These are phyloP conservation scores for Parasteatoda tepidariorum DNA, from an alignment of 1,140 invertebrate species.

Conservation along the genomic window DNA sequence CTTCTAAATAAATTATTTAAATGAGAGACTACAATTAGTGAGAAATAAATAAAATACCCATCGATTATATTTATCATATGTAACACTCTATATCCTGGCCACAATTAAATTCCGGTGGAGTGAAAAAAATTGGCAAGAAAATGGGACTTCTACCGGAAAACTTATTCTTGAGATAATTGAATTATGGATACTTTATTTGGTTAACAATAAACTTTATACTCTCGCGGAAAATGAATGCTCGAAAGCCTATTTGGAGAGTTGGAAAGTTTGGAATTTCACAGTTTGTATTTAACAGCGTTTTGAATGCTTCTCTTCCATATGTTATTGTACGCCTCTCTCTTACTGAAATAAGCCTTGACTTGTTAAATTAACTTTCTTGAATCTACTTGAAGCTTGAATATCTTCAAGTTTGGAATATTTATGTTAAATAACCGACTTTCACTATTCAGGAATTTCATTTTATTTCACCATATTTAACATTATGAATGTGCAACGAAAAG, in stretches of 20 bases:
- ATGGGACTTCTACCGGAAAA: background rate
- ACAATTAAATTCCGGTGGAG: too few relatives aligned
- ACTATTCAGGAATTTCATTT: too few relatives aligned
- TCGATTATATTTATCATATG: too few relatives aligned
- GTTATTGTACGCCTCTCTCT: background rate
- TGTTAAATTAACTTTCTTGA: background rate
- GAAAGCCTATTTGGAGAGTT: slow-evolving; percentile 2
- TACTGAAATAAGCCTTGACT: background rate
- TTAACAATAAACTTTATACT: background rate
- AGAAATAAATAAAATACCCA: too few relatives aligned
- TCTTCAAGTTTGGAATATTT: too few relatives aligned
- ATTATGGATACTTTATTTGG: slow-evolving; percentile 9
- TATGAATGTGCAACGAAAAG: too few relatives aligned
- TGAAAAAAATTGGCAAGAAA: slow-evolving; percentile 16
- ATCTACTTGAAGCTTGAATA: background rate
- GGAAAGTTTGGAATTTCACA: slow-evolving; percentile 15
- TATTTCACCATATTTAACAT: too few relatives aligned
- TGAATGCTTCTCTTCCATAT: too few relatives aligned
- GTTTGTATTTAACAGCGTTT: background rate
- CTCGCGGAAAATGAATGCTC: background rate
- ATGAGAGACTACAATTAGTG: too few relatives aligned
- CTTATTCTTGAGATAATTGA: slow-evolving; percentile 24
- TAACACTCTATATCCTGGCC: too few relatives aligned
- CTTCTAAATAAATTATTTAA: too few relatives aligned
- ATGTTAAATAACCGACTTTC: too few relatives aligned